phyloP scores from a whole-genome alignment of 2,113 vertebrate species.

The Actinemys pallida region DNA sequence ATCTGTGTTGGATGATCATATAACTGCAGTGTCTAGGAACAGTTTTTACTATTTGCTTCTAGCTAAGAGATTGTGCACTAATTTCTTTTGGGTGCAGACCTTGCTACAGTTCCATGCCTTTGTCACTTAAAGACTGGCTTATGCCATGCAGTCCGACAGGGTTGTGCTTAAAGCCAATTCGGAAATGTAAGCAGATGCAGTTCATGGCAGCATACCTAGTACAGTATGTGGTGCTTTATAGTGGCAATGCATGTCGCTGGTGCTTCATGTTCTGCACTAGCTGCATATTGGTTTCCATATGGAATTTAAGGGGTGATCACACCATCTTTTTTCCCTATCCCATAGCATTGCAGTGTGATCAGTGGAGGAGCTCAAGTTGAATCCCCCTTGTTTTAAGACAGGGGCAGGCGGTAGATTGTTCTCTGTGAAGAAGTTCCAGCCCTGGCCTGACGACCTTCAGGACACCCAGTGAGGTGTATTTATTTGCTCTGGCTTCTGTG shows the following conservation, averaged over 20 bases:
- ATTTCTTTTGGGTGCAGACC: background rate
- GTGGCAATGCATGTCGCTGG: background rate
- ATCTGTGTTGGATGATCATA: background rate
- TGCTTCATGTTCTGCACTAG: background rate
- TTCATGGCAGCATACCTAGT: background rate
- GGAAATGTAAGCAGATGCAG: background rate
- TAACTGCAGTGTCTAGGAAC: background rate
- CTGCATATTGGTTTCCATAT: fast-evolving
- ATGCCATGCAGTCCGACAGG: background rate
- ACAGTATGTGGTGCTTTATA: background rate
- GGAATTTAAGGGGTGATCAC: background rate
- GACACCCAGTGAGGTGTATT: background rate
- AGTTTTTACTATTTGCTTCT: background rate
- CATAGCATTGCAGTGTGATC: too few species aligned
- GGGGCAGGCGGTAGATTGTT: background rate
- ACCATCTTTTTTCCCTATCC: too few species aligned
- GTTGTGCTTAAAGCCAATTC: background rate
- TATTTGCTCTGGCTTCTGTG: background rate
- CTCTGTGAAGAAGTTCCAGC: background rate
- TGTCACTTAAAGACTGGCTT: background rate
- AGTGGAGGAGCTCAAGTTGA: too few species aligned
- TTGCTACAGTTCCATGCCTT: background rate
- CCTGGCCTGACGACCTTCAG: background rate
- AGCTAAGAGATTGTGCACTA: background rate
- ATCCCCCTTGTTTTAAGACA: too few species aligned